phyloP scores from a whole-genome alignment of 2,888 invertebrate species.

The Mimas tiliae region DNA sequence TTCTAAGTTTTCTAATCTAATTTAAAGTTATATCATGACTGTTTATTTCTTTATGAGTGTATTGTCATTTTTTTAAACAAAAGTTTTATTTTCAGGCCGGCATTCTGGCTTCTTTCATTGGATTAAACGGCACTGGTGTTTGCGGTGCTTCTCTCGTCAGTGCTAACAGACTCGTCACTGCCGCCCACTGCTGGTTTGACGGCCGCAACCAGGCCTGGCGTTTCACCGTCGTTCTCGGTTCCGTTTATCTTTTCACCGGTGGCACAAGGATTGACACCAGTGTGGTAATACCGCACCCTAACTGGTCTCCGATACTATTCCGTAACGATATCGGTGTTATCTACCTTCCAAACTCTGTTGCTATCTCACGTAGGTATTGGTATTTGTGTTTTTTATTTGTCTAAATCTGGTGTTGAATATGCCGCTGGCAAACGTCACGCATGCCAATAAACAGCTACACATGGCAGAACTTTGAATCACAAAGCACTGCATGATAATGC shows the following conservation, averaged over 20 bases:
- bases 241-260: constrained; percentile 51
- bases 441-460: too few species aligned
- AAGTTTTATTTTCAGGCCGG: constrained; percentile 41
- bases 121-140: constrained; percentile 35
- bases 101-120: constrained; percentile 34
- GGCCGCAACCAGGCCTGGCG: constrained; percentile 49
- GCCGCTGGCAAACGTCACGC: too few species aligned
- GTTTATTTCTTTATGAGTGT: not conserved
- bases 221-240: constrained; percentile 56
- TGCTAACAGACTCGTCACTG: constrained; percentile 43
- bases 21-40: too few species aligned
- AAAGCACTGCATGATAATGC: too few species aligned
- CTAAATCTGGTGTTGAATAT: too few species aligned
- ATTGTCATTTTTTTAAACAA: not conserved
- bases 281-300: constrained; percentile 46
- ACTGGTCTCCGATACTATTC: constrained; percentile 45
- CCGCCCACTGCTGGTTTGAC: constrained; percentile 58
- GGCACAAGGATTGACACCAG: constrained; percentile 49
- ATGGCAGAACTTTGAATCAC: too few species aligned
- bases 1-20: too few species aligned
- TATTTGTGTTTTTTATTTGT: not conserved
- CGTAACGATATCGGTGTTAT: constrained; percentile 56
- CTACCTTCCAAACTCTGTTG: constrained; percentile 39
- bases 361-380: constrained; percentile 41
- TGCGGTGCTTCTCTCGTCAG: constrained; percentile 56